Percentiles rank a stretch among this genome's conserved stretches.
These are phyloP conservation scores for Tetramorium alpestre DNA, from an alignment of 1,140 invertebrate species.

Conservation along the genomic window DNA sequence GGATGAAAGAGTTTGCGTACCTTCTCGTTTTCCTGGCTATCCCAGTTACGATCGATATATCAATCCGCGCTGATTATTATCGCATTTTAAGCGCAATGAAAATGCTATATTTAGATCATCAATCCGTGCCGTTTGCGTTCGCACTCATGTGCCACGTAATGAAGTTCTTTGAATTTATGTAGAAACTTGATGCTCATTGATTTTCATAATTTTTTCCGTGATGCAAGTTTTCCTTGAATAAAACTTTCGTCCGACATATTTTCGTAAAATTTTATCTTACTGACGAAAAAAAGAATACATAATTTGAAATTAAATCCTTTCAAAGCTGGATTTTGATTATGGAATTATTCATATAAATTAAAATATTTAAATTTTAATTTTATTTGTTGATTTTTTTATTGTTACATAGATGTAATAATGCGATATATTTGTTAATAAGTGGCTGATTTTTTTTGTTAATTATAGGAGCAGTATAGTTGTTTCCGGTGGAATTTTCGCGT, in stretches of 20 bases:
- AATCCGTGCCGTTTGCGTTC: neutral
- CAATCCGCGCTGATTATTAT: constrained; percentile 19
- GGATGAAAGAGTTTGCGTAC: constrained; percentile 23
- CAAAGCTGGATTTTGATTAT: neutral
- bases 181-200: neutral
- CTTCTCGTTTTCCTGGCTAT: neutral
- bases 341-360: neutral
- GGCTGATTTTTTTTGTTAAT: constrained; percentile 34
- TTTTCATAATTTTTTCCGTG: neutral
- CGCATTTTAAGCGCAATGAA: constrained; percentile 1
- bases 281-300: neutral
- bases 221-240: neutral
- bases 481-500: constrained; percentile 60
- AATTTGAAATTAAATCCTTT: neutral
- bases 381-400: neutral
- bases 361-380: constrained; percentile 1
- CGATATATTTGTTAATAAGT: neutral
- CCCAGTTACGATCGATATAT: constrained; percentile 20
- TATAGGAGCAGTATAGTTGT: constrained; percentile 64
- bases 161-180: neutral
- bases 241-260: neutral
- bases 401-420: neutral
- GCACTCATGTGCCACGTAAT: neutral
- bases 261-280: neutral
- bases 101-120: constrained; percentile 30